phyloP scores from a whole-genome alignment of 1,140 invertebrate genomes.

The Scaptomyza graminum region DNA sequence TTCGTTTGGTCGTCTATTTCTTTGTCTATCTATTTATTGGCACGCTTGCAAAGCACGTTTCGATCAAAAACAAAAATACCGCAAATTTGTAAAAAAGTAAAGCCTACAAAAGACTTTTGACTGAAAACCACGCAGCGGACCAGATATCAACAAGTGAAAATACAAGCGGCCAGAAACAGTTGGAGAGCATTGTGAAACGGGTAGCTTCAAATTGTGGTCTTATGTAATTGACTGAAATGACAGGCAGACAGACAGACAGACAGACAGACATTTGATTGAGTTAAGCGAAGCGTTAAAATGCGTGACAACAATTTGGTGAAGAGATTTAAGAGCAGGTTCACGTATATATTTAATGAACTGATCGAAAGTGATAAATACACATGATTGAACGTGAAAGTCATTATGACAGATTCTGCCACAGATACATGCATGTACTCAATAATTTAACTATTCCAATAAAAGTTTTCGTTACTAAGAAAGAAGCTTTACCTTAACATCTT shows the following conservation, averaged over 20 bases:
- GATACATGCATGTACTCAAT: no score
- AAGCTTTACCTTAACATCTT: neutral
- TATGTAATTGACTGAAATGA: conserved; percentile 51
- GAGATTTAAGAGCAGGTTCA: conserved; percentile 19
- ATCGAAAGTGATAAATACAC: conserved; percentile 4
- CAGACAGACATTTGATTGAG: conserved; percentile 20
- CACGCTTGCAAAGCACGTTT: conserved; percentile 78
- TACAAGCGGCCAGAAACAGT: conserved; percentile 17
- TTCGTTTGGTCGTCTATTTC: neutral
- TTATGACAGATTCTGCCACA: neutral
- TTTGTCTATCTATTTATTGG: neutral
- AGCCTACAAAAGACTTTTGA: conserved; percentile 40
- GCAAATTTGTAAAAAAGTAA: conserved; percentile 33
- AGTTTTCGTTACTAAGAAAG: no score
- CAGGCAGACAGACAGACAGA: conserved; percentile 8
- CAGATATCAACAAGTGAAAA: conserved; percentile 22
- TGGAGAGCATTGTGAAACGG: conserved; percentile 30
- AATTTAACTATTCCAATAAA: no score
- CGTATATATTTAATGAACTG: conserved; percentile 20
- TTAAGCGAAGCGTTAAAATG: conserved; percentile 67
- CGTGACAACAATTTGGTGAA: conserved; percentile 47
- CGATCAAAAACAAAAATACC: conserved; percentile 27
- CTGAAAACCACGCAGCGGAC: conserved; percentile 35
- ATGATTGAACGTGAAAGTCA: neutral
- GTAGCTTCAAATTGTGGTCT: conserved; percentile 29